A percentile compares a stretch with the other conserved stretches of the same genome.
These are phyloP conservation scores for Hypanus sabinus DNA, from an alignment of 2,113 vertebrate species.

Conservation along the genomic window DNA sequence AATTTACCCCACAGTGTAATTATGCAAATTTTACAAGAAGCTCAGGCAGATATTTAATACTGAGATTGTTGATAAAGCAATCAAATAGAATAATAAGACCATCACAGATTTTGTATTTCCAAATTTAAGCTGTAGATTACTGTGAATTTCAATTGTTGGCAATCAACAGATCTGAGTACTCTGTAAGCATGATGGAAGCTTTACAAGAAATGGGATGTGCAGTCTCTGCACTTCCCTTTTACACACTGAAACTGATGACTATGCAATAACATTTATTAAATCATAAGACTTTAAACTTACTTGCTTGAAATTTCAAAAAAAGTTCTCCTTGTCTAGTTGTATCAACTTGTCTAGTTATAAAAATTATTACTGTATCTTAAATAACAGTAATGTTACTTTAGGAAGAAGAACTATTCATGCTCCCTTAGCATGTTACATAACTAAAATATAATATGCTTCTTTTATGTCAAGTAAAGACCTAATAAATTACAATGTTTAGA, in stretches of 20 bases:
- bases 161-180: neutral
- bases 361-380: neutral
- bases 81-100: neutral
- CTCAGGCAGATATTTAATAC: neutral
- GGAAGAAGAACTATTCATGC: neutral
- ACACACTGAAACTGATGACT: neutral
- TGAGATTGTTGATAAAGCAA: neutral
- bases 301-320: neutral
- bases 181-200: neutral
- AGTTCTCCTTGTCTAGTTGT: neutral
- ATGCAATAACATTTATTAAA: neutral
- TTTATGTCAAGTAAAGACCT: neutral
- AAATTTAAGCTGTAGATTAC: neutral
- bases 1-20: neutral
- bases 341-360: neutral
- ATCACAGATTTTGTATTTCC: neutral
- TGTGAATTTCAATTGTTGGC: neutral
- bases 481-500: neutral
- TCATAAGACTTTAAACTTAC: neutral
- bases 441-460: neutral
- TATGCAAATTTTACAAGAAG: neutral
- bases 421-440: neutral
- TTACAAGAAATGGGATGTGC: neutral
- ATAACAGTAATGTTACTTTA: neutral
- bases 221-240: neutral